Percentiles rank a stretch among this genome's conserved stretches.
Evolutionary conservation across 2,797 vertebrate species (phyloP).

Genomic region (Trichosurus vulpecula): DNA sequence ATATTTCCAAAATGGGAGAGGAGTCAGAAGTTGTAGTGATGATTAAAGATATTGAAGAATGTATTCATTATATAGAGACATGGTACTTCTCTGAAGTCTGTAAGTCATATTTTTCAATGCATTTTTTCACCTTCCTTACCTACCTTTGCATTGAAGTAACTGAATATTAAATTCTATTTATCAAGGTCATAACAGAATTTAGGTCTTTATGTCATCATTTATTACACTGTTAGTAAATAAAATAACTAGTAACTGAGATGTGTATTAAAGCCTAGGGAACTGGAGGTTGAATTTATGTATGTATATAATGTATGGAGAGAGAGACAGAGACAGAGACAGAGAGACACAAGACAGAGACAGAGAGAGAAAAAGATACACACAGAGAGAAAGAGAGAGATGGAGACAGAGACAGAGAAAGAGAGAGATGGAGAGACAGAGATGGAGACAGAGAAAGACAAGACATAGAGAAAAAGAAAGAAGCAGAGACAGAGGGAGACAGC

Average conservation of each 20-base stretch:
- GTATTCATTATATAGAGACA: not conserved
- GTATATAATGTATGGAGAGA: not conserved
- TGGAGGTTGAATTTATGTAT: not conserved
- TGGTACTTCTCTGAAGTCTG: not conserved
- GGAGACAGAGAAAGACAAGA: not conserved
- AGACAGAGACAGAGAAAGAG: not conserved
- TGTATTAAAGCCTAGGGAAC: not conserved
- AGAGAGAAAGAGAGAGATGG: not conserved
- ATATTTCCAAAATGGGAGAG: not conserved
- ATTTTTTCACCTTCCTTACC: not conserved
- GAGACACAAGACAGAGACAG: rapidly evolving
- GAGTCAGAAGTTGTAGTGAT: not conserved
- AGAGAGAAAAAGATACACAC: too few species aligned
- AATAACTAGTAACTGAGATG: not conserved
- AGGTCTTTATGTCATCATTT: not conserved
- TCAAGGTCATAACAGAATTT: not conserved
- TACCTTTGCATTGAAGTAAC: not conserved
- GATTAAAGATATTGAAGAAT: not conserved
- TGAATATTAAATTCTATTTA: too few species aligned
- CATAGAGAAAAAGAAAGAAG: not conserved
- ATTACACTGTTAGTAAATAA: not conserved
- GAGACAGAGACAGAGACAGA: not conserved
- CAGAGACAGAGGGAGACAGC: too few species aligned
- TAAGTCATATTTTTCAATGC: not conserved
- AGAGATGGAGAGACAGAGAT: not conserved